Evolutionary conservation across 2,797 vertebrate genomes (phyloP).

Genomic region (Dryobates pubescens): DNA sequence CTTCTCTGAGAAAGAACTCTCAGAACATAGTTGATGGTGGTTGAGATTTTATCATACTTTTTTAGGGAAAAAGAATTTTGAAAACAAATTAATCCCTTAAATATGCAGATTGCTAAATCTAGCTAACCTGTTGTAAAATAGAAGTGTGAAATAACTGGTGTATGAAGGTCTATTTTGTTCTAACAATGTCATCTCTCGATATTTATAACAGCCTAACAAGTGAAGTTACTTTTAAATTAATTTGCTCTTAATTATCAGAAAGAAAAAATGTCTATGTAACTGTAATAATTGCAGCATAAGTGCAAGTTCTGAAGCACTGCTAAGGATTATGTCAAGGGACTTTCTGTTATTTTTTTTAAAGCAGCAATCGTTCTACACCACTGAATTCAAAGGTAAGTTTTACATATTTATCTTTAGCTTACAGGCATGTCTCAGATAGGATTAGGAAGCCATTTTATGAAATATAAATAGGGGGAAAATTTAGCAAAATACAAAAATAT

Average conservation of each 20-base stretch:
- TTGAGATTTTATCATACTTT: accelerated
- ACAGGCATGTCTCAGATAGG: conserved; percentile 60
- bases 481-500: conserved; percentile 40
- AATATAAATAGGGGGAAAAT: conserved; percentile 53
- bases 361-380: neutral
- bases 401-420: conserved; percentile 72
- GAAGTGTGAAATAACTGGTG: neutral
- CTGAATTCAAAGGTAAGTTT: conserved; percentile 56
- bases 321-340: neutral
- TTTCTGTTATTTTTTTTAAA: conserved; percentile 9
- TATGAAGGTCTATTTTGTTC: neutral
- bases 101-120: neutral
- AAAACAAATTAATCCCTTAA: neutral
- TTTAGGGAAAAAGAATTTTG: neutral
- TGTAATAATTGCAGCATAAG: neutral
- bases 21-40: neutral
- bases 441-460: conserved; percentile 58
- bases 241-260: conserved; percentile 48
- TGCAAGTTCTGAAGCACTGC: neutral
- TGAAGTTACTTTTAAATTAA: conserved; percentile 42
- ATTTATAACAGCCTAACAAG: conserved; percentile 34
- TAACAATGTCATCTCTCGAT: neutral
- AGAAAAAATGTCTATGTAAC: neutral
- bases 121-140: neutral
- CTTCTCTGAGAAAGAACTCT: neutral